Evolutionary conservation across 53 echinoderm and acorn worm species (phyloP), one percentile per base, ranked within the genome.

Genomic region (Henricia sp.): DNA sequence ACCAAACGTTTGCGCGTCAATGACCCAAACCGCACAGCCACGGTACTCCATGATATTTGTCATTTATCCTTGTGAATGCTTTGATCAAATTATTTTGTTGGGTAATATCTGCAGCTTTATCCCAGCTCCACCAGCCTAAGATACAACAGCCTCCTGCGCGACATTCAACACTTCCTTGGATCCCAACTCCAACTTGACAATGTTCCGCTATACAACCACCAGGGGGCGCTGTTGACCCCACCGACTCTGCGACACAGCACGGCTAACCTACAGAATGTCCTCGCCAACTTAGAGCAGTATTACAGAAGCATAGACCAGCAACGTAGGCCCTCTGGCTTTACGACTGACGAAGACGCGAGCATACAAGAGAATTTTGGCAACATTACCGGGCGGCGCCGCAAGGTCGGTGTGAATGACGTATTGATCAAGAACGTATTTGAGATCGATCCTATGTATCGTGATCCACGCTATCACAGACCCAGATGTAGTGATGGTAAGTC

Each of bases 401-500:
- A 29, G 24, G 19, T 9, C 3, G 71, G 82, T 48, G 50, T 6
- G 23, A 55, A 52, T 30, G 60, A 77, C 13, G 48, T 40, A 17
- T 75, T 89, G 50, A 85, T 93, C 69, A 76, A 74, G 40, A 87
- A 91, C 71, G 56, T 89, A 29, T 91, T 89, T 84, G 89, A 90
- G 62, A 72, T 91, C 57, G 89, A 91, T 72, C 82, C 68, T 6
- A 55, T 66, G 37, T 53, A 67, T 36, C 74, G 68, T 30, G 86
- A 91, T 64, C 64, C 74, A 19, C 75, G 86, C n/a, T 82, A 89
- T 60, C 83, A 83, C 50, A 86, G 80, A 50, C 91, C 89, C 13
- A 38, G 77, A 24, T 94, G 94, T 35, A 94, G 91, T 87, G 89
- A 94, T 59, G 89, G 94, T 94, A 66, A 89, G 91, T 84, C 0